Evolutionary conservation across 1,140 invertebrate genomes (phyloP).

Genomic region (Luehdorfia chinensis): DNA sequence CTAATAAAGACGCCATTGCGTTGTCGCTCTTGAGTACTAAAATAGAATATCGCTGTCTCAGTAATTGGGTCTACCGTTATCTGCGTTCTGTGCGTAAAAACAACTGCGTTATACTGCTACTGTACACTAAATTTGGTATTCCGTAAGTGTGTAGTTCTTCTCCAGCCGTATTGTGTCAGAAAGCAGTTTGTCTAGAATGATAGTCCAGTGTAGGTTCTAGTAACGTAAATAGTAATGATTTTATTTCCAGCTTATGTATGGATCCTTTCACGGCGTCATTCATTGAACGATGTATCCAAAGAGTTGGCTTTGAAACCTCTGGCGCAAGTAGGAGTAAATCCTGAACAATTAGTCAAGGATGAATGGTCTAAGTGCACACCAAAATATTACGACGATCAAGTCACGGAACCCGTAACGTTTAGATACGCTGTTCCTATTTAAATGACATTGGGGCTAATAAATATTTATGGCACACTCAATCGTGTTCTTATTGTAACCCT

Average conservation of each 20-base stretch:
- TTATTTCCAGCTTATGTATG: constrained; percentile 61
- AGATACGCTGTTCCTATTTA: constrained; percentile 55
- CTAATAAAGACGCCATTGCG: too few relatives aligned
- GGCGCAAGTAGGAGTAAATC: constrained; percentile 34
- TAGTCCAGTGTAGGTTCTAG: too few relatives aligned
- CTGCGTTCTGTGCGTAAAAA: too few relatives aligned
- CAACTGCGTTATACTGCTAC: too few relatives aligned
- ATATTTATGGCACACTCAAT: neutral
- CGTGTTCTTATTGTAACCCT: too few relatives aligned
- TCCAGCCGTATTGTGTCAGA: too few relatives aligned
- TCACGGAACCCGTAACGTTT: constrained; percentile 50
- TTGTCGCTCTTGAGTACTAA: too few relatives aligned
- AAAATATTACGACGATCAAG: constrained; percentile 52
- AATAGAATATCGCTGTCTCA: too few relatives aligned
- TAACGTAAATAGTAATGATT: neutral
- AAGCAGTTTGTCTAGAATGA: too few relatives aligned
- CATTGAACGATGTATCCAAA: constrained; percentile 57
- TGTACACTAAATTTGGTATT: too few relatives aligned
- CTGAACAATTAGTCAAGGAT: constrained; percentile 40
- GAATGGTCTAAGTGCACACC: constrained; percentile 45
- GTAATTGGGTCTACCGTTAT: too few relatives aligned
- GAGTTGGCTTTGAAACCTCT: constrained; percentile 49
- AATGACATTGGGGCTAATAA: constrained; percentile 1
- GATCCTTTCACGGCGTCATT: constrained; percentile 54
- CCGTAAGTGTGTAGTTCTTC: too few relatives aligned